Evolutionary conservation across 2,888 invertebrate species (phyloP), one percentile per base, ranked within the genome.

Genomic region (Caenorhabditis panamensis): DNA sequence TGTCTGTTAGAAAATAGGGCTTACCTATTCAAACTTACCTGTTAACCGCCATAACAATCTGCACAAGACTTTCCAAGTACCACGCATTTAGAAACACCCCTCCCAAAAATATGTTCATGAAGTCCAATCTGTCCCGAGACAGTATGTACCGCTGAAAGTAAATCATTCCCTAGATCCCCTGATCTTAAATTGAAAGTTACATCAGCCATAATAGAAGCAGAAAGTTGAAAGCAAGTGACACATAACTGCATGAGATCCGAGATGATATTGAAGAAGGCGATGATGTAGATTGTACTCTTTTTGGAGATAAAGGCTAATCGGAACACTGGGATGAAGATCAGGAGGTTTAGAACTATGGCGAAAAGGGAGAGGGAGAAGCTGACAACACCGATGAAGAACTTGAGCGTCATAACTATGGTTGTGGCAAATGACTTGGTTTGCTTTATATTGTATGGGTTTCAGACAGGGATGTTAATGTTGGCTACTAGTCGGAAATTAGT

Each of bases 211-310:
- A 83, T 79, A 16, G 78, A 63, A n/a, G 83, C 80, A 11, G 78
- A 56, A 9, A 76, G 73, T 58, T 81, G 80, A 5, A 83, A 53
- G 1, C 68, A 24, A 22, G 72, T 44, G 16, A 83, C 36, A 22
- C 75, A n/a, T 22, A 81, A 66, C 54, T 79, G 78, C 24, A 83
- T 24, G 11, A 73, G 49, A 53, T 83, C 81, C n/a, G 78, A 76
- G 4, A 68, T 37, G 9, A 83, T 72, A 8, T 81, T 80, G 11
- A 79, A 79, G 20, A 76, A 71, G 2, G 83, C 71, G 44, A 81
- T 79, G 56, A 81, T 82, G 61, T 83, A 83, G 28, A 83, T 75
- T 0, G 78, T 69, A 47, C 67, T 73, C 20, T 62, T 64, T 28
- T 75, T 63, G 13, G 63, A 28, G 20, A 69, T 13, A 26, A 62